Base-by-base conservation (phyloP, 2,888 invertebrate genomes). In the Lapara coniferarum region DNA sequence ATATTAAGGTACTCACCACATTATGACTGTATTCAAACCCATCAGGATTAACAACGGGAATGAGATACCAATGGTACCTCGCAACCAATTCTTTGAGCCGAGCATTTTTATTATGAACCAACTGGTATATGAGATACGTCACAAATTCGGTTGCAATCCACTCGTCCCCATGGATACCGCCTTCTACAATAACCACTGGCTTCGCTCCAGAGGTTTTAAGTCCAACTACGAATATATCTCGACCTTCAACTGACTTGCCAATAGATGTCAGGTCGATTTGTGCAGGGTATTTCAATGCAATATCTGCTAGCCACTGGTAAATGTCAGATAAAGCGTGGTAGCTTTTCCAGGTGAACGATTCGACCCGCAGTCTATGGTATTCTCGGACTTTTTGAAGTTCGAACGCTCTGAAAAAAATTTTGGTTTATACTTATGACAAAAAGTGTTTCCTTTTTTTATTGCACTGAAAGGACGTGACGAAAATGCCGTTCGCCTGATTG, bases 21-120 rank as follows among this genome's bases (percentile, higher is more conserved):
- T n/a, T 68, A 0, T 81, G 83, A 52, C 74, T 81, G 30, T 78
- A 84, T 0, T 69, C 71, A 56, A 71, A 84, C 0, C 84, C 84
- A 76, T 97, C 97, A 8, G 97, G 97, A 86, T 97, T 97, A 25
- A 95, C 86, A 7, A 96, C 88, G 0, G 97, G 97, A 77, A 97
- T 89, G 56, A 97, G 85, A 80, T 95, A 95, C 96, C 96, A 97
- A 71, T 96, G 95, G 78, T 93, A 94, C 49, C 82, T 88, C 0
- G 85, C 84, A 0, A 93, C 93, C 13, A 95, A 81, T 0, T 82
- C 67, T 53, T 85, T 81, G 0, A 95, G 71, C 0, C 81, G 80
- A 0, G 74, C 58, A 52, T 94, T 81, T 0, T 83, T 74, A 8
- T 93, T 75, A 14, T 73, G 46, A 12, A 95, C 73, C 7, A 96